These are phyloP conservation scores for Acropternis orthonyx DNA, from an alignment of 2,797 vertebrate species.

Conservation along the genomic window DNA sequence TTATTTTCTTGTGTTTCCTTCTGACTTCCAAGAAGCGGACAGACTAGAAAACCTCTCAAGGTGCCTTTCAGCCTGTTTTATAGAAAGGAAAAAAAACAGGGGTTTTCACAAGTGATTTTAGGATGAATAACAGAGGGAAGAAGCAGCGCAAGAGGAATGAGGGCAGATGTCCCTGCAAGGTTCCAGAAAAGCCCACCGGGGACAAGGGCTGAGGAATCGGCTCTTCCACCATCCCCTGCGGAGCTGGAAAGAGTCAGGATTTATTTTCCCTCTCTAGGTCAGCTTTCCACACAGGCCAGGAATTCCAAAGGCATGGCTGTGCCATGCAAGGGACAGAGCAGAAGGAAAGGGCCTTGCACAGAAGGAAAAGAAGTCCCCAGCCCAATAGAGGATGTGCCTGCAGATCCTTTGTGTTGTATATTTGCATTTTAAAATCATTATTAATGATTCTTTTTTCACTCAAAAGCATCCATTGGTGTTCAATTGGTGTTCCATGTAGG, in stretches of 20 bases:
- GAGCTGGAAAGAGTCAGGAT: not conserved
- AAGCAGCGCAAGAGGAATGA: not conserved
- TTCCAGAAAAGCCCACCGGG: not conserved
- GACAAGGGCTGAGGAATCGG: not conserved
- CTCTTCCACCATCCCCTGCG: not conserved
- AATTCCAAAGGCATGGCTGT: not conserved
- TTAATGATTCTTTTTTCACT: not conserved
- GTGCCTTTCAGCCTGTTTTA: not conserved
- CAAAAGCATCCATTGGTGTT: not conserved
- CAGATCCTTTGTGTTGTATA: not conserved
- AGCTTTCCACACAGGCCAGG: not conserved
- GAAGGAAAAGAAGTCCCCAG: not conserved
- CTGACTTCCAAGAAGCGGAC: not conserved
- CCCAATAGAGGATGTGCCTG: not conserved
- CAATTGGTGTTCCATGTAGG: fast-evolving
- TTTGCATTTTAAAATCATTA: not conserved
- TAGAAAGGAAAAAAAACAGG: not conserved
- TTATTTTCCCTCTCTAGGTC: not conserved
- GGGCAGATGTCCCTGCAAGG: not conserved
- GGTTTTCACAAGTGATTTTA: not conserved
- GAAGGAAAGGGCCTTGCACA: not conserved
- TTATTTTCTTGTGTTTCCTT: not conserved
- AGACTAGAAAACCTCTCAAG: not conserved
- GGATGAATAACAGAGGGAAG: not conserved
- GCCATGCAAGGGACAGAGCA: not conserved